Conservation (phyloP, 2,113 vertebrate genomes). For the Apteryx mantelli region DNA sequence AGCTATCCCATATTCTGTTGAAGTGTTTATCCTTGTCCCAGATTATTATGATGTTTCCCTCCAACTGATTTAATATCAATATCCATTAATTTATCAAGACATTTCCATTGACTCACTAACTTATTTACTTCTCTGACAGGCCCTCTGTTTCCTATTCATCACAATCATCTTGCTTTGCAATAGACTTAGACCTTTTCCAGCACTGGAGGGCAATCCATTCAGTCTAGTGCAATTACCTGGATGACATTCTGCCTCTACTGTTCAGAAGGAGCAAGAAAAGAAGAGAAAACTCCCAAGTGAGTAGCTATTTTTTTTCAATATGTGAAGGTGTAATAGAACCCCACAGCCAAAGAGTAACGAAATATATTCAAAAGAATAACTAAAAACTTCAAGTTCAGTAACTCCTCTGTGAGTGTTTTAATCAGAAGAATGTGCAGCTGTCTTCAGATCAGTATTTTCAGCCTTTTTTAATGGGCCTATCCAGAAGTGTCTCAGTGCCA, state of each 20-base stretch:
- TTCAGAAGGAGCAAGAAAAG: conserved; percentile 21
- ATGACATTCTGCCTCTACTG: conserved; percentile 27
- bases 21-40: conserved; percentile 40
- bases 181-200: conserved; percentile 58
- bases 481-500: not conserved
- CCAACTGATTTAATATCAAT: conserved; percentile 35
- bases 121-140: conserved; percentile 51
- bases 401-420: not conserved
- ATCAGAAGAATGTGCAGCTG: not conserved
- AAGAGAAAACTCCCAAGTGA: not conserved
- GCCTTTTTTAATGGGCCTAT: not conserved
- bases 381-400: not conserved
- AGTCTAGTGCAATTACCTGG: conserved; percentile 53
- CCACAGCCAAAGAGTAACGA: not conserved
- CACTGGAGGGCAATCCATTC: conserved; percentile 42
- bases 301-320: not conserved
- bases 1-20: conserved; percentile 31
- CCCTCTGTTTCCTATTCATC: conserved; percentile 67
- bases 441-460: not conserved
- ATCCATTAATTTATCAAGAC: conserved; percentile 56
- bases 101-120: conserved; percentile 59
- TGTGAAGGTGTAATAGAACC: not conserved
- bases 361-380: not conserved
- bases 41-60: conserved; percentile 25
- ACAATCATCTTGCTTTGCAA: conserved; percentile 61